Evolutionary conservation across 2,113 vertebrate species (phyloP), one percentile per base, ranked within the genome.

Genomic region (Panurus biarmicus): DNA sequence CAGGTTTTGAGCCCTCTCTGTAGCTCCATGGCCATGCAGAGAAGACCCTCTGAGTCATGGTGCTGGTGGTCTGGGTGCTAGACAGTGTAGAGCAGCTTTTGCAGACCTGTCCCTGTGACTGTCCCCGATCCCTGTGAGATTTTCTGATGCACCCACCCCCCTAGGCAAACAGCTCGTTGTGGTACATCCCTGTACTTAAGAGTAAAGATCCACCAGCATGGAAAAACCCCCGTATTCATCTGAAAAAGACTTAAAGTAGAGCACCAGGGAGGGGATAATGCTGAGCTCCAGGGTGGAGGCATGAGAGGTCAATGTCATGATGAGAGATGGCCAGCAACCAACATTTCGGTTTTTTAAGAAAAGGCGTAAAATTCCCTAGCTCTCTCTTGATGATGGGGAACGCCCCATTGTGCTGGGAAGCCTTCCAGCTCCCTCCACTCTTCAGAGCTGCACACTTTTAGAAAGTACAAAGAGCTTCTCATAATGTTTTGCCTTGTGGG

Each of bases 401-500:
- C 93, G 75, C 89, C 81, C 91, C 83, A 92, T 57, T 3, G 66
- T 60, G 79, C 85, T 94, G 86, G 91, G 87, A 96, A 96, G 54
- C 56, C 64, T 92, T 86, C 90, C 90, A 97, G 81, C 87, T 95
- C 64, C 85, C 90, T 92, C 76, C 31, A 5, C 72, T 96, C 58
- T 86, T 92, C 80, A 92, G 91, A 94, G 86, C 84, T 88, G 65
- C 58, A 15, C 96, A 90, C 79, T 96, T 92, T 77, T 58, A 64
- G 61, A 56, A 83, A 95, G 86, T 95, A 95, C 94, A 86, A 81
- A 94, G 92, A 94, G 85, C 82, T 91, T 72, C 88, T 95, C 91
- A 89, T 85, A 93, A 88, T 56, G 87, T 85, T 96, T 96, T 96
- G 92, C 95, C 95, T 96, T 85, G 88, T 96, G 96, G 85, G 85